These are phyloP conservation scores for Balanococcus diminutus DNA, from an alignment of 2,888 invertebrate species.

Conservation along the genomic window DNA sequence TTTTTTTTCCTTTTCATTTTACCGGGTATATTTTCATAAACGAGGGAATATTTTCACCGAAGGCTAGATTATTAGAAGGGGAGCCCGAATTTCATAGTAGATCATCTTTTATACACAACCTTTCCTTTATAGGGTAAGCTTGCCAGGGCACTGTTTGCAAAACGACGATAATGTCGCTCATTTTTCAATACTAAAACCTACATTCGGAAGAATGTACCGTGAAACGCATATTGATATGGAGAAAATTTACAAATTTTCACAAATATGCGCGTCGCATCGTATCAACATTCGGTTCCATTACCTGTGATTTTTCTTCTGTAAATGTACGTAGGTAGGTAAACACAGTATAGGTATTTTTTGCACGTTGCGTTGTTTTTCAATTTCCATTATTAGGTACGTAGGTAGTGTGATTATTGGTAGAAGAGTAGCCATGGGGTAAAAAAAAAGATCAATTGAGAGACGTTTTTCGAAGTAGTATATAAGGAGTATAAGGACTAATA, in stretches of 20 bases:
- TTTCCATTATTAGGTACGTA: background rate
- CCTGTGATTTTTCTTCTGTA: background rate
- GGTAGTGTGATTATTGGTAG: too few species aligned
- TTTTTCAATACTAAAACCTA: conserved; percentile 3
- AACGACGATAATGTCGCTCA: conserved; percentile 15
- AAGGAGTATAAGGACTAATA: background rate
- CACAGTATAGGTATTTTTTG: background rate
- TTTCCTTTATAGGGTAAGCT: background rate
- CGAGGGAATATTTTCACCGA: background rate
- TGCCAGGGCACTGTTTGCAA: background rate
- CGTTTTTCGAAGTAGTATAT: background rate
- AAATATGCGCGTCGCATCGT: background rate
- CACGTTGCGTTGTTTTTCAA: background rate
- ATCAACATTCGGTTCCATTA: background rate
- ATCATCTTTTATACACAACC: conserved; percentile 17
- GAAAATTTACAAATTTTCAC: conserved; percentile 16
- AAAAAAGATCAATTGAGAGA: background rate
- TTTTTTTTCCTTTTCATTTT: background rate
- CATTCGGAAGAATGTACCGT: background rate
- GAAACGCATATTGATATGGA: conserved; percentile 17
- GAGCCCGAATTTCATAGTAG: background rate
- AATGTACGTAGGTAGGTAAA: background rate
- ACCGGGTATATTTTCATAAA: background rate
- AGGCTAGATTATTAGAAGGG: background rate
- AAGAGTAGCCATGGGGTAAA: too few species aligned